Evolutionary conservation across 2,113 vertebrate genomes (phyloP), one percentile per base, ranked within the genome.

Genomic region (Clarias gariepinus): DNA sequence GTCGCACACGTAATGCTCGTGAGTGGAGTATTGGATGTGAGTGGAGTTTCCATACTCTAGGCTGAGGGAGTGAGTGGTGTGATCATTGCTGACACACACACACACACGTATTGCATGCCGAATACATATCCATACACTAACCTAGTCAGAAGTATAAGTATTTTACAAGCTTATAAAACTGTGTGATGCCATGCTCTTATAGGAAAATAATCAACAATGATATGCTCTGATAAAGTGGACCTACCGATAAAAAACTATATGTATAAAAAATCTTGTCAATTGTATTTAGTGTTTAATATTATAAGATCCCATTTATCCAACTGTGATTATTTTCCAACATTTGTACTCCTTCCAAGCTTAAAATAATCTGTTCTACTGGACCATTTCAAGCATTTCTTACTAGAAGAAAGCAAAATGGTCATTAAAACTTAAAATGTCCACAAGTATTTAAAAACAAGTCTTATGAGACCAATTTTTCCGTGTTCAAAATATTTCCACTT

Each of bases 1-100:
- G 93, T 94, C 93, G 93, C 93, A 93, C 90, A 92, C 91, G 90
- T 90, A 47, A 66, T 21, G 33, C 69, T 83, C 69, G 57, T 82
- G 78, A 84, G 85, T 61, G 77, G 74, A 88, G 36, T 4, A n/a
- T 52, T 21, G 13, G 15, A 7, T 19, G 16, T 18, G 68, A 10
- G 3, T 63, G 18, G 60, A 23, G 60, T 63, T 8, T 23, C 19
- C 16, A 3, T 33, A 36, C 68, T 33, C 30, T 30, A 19, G 30
- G 18, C 30, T n/a, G 47, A 53, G 47, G 28, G 47, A 77, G 83
- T 9, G 47, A 77, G 69, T 9, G 55, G 8, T 28, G 57, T 16
- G 47, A 79, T 33, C 25, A 10, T 55, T 52, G 9, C 57, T n/a
- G 4, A 1, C 58, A 30, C 15, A 53, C 47, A 53, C 74, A n/a